phyloP scores from a whole-genome alignment of 2,797 vertebrate genomes.

The Sylvilagus floridanus region DNA sequence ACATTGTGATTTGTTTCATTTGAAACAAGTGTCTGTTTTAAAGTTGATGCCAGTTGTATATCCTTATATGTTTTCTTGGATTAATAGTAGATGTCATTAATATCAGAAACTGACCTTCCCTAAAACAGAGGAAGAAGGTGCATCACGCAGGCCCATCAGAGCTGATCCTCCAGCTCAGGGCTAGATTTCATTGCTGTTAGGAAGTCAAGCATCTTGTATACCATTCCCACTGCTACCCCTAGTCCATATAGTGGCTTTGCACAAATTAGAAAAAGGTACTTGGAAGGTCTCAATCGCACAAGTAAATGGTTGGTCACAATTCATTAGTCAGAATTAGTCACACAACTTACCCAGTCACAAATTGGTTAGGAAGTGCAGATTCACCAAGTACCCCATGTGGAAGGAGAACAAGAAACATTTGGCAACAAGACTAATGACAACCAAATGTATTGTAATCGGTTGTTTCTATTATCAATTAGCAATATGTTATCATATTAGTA shows the following conservation, averaged over 20 bases:
- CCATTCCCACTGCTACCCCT: neutral
- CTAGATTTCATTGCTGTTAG: neutral
- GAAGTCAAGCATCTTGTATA: neutral
- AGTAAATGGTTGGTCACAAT: neutral
- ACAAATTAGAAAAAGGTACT: neutral
- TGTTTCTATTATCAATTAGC: neutral
- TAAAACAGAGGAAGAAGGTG: neutral
- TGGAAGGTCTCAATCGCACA: neutral
- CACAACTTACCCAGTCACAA: neutral
- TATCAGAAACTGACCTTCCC: neutral
- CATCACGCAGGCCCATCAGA: neutral
- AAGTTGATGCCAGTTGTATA: constrained; percentile 35
- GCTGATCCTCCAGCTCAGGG: neutral
- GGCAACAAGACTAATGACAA: neutral
- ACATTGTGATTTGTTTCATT: constrained; percentile 49
- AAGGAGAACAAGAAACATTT: neutral
- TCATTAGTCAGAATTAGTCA: neutral
- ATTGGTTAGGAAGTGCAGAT: neutral
- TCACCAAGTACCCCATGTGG: neutral
- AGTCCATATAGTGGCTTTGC: neutral
- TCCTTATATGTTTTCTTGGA: neutral
- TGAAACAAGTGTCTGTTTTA: constrained; percentile 63
- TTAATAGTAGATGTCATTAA: neutral
- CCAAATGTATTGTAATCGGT: neutral
- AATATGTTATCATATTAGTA: neutral